Evolutionary conservation across 2,113 vertebrate genomes (phyloP).

Genomic region (Hypomesus transpacificus): DNA sequence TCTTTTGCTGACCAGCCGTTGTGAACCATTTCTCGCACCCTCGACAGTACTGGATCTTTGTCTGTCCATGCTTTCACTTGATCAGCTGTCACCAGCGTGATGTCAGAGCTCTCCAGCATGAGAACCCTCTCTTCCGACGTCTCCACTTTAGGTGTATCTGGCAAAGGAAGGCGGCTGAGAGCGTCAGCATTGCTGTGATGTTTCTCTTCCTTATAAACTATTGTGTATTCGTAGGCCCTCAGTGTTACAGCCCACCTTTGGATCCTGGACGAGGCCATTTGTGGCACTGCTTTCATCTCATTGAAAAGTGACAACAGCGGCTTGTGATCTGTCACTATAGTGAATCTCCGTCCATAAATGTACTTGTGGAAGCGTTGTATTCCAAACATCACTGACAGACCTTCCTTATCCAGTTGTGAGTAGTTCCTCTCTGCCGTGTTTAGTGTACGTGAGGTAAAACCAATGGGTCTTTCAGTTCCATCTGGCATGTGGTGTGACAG

Average conservation of each 20-base stretch:
- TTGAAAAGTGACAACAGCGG: not conserved
- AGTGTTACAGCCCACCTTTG: slow-evolving; percentile 1
- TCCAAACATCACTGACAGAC: not conserved
- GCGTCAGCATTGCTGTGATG: not conserved
- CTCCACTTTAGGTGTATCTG: not conserved
- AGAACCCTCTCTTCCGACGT: not conserved
- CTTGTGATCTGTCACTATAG: slow-evolving; percentile 1
- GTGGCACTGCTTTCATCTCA: not conserved
- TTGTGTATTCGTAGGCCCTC: not conserved
- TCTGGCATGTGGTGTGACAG: not conserved
- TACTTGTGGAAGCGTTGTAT: not conserved
- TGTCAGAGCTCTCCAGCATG: not conserved
- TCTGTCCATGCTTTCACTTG: slow-evolving; percentile 4
- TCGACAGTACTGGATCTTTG: not conserved
- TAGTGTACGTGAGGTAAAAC: not conserved
- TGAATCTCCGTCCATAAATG: not conserved
- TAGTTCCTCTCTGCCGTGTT: not conserved
- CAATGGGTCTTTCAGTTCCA: not conserved
- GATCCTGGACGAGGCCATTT: not conserved
- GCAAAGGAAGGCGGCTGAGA: not conserved
- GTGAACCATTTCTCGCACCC: not conserved
- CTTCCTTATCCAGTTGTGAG: not conserved
- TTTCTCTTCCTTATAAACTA: not conserved
- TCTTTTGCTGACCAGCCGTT: no score
- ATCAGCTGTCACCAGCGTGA: not conserved